Base-by-base conservation (phyloP, 2,888 invertebrate species). In the Choristoneura rosaceana region DNA sequence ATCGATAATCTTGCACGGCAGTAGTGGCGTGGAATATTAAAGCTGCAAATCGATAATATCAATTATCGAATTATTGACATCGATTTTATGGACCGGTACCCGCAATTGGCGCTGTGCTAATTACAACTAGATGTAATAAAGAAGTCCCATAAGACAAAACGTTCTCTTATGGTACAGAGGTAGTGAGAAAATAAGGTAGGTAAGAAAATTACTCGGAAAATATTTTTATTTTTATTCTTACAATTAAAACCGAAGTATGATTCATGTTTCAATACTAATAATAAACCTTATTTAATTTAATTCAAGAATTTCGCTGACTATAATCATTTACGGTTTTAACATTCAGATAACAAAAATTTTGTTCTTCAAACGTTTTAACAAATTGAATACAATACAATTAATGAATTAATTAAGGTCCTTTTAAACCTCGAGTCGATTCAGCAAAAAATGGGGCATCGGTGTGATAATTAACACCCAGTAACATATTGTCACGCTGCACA, bases 41-140 rank as follows among this genome's bases (percentile, higher is more conserved):
- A 88, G 83, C 86, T 85, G 90, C 86, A 90, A 92, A 90, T 93
- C 55, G 55, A 55, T 91, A 89, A 89, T 92, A 84, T 88, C 91
- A 93, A 93, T 94, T 93, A 89, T 87, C 88, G 88, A 91, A 89
- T 87, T 90, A 90, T 90, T 89, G 89, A 88, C 87, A 88, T 88
- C 84, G 82, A 87, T 89, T 88, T 83, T 71, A 77, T 67, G 61
- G 47, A 73, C 73, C 71, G 74, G 77, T 78, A 80, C 80, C 76
- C 69, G 63, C 68, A 74, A 74, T 74, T 74, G 64, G 69, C 64
- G 5, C 71, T 34, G 14, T 8, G 41, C 9, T 34, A 52, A 64
- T 64, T 73, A 50, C 25, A 55, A 52, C 55, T 55, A 55, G 50
- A 10, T 25, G 55, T 25, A 55, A 25, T 55, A 55, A 55, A 52